phyloP scores from a whole-genome alignment of 2,797 vertebrate species.

The Lepus oiostolus region DNA sequence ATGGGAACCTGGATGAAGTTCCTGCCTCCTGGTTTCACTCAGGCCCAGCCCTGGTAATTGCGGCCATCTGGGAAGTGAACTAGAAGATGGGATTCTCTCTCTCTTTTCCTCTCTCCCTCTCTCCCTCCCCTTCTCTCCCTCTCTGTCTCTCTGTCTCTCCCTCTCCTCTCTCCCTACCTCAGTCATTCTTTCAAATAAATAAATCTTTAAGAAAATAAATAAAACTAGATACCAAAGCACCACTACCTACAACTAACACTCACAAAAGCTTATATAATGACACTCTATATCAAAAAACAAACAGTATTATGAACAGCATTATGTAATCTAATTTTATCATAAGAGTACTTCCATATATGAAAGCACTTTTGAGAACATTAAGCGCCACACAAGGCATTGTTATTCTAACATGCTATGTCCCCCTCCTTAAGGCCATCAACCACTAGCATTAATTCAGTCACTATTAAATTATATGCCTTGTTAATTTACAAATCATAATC shows the following conservation, averaged over 20 bases:
- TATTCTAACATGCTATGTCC: background rate
- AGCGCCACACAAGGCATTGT: background rate
- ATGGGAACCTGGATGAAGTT: too few relatives aligned
- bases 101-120: too few relatives aligned
- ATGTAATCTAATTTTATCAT: background rate
- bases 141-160: too few relatives aligned
- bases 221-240: background rate
- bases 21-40: too few relatives aligned
- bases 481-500: background rate
- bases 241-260: background rate
- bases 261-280: background rate
- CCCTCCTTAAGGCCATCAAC: background rate
- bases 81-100: too few relatives aligned
- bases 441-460: slow-evolving; percentile 24
- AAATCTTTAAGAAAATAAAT: too few relatives aligned
- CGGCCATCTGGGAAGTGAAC: too few relatives aligned
- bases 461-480: slow-evolving; percentile 7
- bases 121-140: too few relatives aligned
- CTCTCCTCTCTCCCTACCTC: too few relatives aligned
- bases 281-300: background rate
- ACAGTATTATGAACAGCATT: background rate
- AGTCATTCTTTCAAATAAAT: too few relatives aligned
- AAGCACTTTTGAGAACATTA: background rate
- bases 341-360: background rate
- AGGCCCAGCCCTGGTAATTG: too few relatives aligned